These are phyloP conservation scores for Scomberomorus guttatus DNA, from an alignment of 2,797 vertebrate genomes.

Conservation along the genomic window DNA sequence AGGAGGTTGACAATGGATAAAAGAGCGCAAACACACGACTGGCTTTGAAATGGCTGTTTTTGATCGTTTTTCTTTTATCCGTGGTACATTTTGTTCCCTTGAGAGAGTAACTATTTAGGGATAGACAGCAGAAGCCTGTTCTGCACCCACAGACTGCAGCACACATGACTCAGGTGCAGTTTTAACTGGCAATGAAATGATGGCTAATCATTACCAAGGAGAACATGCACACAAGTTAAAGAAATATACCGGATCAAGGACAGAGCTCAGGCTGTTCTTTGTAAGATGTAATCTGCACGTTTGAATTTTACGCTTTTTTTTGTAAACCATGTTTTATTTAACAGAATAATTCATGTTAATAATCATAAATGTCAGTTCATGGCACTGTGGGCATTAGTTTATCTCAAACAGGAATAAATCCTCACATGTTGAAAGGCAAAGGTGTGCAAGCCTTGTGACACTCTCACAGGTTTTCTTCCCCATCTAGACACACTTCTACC, in stretches of 20 bases:
- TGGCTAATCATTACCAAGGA: conserved; percentile 17
- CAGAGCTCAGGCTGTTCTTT: neutral
- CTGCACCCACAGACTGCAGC: neutral
- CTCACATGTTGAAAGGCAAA: neutral
- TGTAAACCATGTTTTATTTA: too few relatives aligned
- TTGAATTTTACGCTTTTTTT: too few relatives aligned
- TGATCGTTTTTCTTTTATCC: neutral
- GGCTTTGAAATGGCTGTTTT: conserved; percentile 13
- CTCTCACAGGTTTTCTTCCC: neutral
- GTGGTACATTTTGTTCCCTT: neutral
- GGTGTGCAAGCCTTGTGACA: neutral
- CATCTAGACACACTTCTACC: neutral
- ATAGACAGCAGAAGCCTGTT: neutral
- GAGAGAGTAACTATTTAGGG: neutral
- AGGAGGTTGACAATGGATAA: neutral
- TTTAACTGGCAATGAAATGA: conserved; percentile 27
- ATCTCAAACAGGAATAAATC: neutral
- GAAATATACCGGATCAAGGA: neutral
- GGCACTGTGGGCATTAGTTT: neutral
- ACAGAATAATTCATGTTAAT: too few relatives aligned
- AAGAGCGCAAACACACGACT: neutral
- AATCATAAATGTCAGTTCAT: neutral
- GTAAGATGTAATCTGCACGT: neutral
- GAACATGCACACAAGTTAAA: neutral
- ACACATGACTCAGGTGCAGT: neutral